Percentiles rank a stretch among this genome's conserved stretches.
Evolutionary conservation across 2,888 invertebrate species (phyloP).

Genomic region (Rhamphomyia laevipes): DNA sequence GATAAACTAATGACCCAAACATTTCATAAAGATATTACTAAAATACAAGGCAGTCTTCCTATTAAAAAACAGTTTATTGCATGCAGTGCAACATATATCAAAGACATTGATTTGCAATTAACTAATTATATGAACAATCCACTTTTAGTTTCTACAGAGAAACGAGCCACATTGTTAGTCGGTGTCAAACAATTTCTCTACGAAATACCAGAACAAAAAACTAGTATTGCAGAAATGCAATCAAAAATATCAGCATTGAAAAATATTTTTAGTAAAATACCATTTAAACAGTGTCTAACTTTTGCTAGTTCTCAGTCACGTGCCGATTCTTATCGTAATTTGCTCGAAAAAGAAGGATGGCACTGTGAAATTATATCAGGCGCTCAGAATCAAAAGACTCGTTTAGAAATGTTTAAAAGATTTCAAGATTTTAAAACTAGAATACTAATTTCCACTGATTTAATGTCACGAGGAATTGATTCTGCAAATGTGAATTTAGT

Average conservation of each 20-base stretch:
- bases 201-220: constrained; percentile 47
- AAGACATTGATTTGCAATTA: constrained; percentile 57
- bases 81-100: constrained; percentile 86
- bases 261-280: constrained; percentile 54
- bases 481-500: constrained; percentile 86
- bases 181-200: constrained; percentile 71
- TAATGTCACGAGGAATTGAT: constrained; percentile 90
- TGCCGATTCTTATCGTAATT: constrained; percentile 64
- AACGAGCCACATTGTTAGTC: constrained; percentile 54
- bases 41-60: constrained; percentile 62
- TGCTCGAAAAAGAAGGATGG: constrained; percentile 61
- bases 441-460: constrained; percentile 80
- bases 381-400: constrained; percentile 62
- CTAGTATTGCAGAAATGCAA: constrained; percentile 52
- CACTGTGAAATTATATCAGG: constrained; percentile 67
- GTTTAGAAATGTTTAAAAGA: constrained; percentile 62
- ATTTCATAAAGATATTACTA: constrained; percentile 64
- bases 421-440: constrained; percentile 72
- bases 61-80: constrained; percentile 77
- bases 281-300: constrained; percentile 82
- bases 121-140: constrained; percentile 67
- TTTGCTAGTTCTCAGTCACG: constrained; percentile 84
- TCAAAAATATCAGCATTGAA: constrained; percentile 53
- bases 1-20: constrained; percentile 80
- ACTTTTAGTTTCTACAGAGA: constrained; percentile 60